Evolutionary conservation across 2,888 invertebrate species (phyloP).

Genomic region (Spilosoma lubricipeda): DNA sequence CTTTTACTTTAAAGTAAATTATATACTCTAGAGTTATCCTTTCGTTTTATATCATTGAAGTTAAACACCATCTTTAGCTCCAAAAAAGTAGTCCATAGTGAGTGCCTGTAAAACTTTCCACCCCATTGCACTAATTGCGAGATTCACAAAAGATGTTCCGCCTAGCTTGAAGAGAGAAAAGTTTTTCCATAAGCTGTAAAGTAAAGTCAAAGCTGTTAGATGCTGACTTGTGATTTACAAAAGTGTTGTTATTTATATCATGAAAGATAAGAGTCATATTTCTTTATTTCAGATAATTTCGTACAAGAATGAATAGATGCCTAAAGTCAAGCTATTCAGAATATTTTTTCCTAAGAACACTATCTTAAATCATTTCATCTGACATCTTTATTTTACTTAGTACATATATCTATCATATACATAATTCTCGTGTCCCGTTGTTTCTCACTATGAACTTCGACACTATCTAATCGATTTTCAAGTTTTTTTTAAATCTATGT

Average conservation of each 20-base stretch:
- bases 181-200: constrained; percentile 26
- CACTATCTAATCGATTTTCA: too few species aligned
- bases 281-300: not conserved
- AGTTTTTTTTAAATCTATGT: too few species aligned
- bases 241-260: not conserved
- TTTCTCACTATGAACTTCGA: too few species aligned
- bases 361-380: too few species aligned
- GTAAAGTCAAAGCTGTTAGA: constrained; percentile 23
- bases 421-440: too few species aligned
- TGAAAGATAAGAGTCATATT: not conserved
- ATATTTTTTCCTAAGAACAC: not conserved
- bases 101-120: constrained; percentile 23
- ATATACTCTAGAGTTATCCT: not conserved
- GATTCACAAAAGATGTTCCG: constrained; percentile 35
- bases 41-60: not conserved
- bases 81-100: constrained; percentile 24
- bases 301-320: not conserved
- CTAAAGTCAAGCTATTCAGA: not conserved
- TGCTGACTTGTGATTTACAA: constrained; percentile 24
- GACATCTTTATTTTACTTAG: too few species aligned
- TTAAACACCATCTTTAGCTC: not conserved
- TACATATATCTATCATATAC: too few species aligned
- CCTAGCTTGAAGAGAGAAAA: constrained; percentile 26
- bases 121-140: constrained; percentile 45
- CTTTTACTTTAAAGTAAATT: not conserved